These are phyloP conservation scores for Microplitis manilae DNA, from an alignment of 2,888 invertebrate species.

Conservation along the genomic window DNA sequence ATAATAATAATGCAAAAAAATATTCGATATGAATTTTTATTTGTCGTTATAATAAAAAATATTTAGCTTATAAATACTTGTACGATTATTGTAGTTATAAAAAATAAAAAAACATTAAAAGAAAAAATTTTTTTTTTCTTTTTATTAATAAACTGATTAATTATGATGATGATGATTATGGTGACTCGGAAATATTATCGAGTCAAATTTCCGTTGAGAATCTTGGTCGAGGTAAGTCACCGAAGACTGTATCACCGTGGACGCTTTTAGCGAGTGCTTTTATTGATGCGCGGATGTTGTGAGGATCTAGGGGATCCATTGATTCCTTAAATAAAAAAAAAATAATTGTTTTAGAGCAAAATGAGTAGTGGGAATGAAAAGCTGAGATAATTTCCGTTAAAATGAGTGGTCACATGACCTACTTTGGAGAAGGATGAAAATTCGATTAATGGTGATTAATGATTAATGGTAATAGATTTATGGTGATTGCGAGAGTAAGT, in stretches of 20 bases:
- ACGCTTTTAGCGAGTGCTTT: slow-evolving; percentile 93
- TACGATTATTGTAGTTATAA: background rate
- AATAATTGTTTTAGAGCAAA: slow-evolving; percentile 1
- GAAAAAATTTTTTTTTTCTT: background rate
- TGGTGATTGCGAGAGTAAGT: too few relatives aligned
- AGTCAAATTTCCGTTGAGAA: slow-evolving; percentile 87
- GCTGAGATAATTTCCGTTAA: slow-evolving; percentile 4
- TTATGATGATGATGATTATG: background rate
- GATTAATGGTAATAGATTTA: too few relatives aligned
- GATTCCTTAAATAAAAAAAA: slow-evolving; percentile 52
- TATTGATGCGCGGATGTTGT: slow-evolving; percentile 92
- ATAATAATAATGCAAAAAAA: background rate
- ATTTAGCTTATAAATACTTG: background rate
- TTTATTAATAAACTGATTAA: background rate
- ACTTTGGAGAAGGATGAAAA: background rate
- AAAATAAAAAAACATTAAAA: background rate
- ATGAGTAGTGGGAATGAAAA: slow-evolving; percentile 43
- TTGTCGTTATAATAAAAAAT: background rate
- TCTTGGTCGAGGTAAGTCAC: slow-evolving; percentile 88
- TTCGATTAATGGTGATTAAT: too few relatives aligned
- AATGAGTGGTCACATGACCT: too few relatives aligned
- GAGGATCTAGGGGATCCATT: slow-evolving; percentile 71
- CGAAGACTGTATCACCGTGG: slow-evolving; percentile 89
- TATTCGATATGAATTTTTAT: background rate
- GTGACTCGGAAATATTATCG: background rate